Evolutionary conservation across 2,113 vertebrate genomes (phyloP).

Genomic region (Copsychus sechellarum): DNA sequence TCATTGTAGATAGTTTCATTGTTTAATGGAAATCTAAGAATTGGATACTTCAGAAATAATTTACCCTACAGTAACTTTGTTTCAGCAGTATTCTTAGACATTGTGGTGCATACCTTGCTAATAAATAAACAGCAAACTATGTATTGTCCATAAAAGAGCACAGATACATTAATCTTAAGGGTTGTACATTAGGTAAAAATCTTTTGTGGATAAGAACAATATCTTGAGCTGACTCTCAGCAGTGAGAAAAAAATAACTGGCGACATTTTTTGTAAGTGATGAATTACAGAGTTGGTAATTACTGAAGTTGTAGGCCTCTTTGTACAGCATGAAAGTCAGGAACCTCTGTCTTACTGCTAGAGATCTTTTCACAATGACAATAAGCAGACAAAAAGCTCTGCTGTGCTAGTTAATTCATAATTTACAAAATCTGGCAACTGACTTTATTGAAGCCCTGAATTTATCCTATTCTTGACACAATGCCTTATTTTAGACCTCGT

Average conservation of each 20-base stretch:
- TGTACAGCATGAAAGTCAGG: background rate
- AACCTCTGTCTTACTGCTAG: background rate
- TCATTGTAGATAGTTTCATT: background rate
- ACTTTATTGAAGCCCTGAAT: background rate
- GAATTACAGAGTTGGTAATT: background rate
- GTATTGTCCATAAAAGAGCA: background rate
- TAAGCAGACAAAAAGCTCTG: background rate
- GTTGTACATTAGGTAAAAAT: background rate
- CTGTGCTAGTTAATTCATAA: background rate
- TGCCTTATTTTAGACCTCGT: background rate
- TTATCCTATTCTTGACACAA: background rate
- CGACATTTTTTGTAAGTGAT: background rate
- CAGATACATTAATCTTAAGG: background rate
- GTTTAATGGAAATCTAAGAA: background rate
- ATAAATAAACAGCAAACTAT: background rate
- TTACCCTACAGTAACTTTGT: background rate
- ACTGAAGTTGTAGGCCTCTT: background rate
- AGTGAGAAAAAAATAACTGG: background rate
- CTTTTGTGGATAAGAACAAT: accelerated
- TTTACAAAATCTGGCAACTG: background rate
- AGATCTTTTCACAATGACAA: background rate
- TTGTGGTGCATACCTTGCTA: background rate
- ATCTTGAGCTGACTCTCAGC: background rate
- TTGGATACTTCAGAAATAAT: background rate
- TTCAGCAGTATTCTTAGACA: background rate